Evolutionary conservation across 2,113 vertebrate genomes (phyloP), one percentile per base, ranked within the genome.

Genomic region (Microtus richardsoni): DNA sequence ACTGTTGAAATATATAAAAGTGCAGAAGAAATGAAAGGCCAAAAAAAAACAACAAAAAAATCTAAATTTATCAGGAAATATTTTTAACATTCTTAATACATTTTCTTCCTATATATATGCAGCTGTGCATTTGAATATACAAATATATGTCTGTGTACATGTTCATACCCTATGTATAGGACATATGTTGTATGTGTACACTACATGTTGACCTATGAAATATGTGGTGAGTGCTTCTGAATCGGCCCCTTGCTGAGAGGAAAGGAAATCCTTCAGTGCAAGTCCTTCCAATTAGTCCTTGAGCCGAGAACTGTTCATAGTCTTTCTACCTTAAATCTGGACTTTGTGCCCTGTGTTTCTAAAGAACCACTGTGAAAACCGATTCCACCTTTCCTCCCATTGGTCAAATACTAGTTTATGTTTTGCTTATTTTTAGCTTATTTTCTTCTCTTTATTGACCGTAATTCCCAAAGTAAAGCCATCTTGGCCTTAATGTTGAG

Each of bases 351-450:
- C 39, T 62, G 28, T 30, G 47, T 88, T 91, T 91, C 52, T 24
- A 73, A 33, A 58, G 58, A 58, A 58, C 19, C 58, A 58, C 19
- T 58, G 58, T 58, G 58, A 58, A 58, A 58, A 58, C 58, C 70
- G 77, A 88, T 19, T 52, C 88, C 2, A 66, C 9, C 6, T n/a
- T 39, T 78, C n/a, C 28, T 73, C 16, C 89, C 30, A 79, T 52
- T 80, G 77, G 19, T 88, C 49, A 95, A 88, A 52, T 86, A 84
- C 10, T 84, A 89, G 77, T 93, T 77, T 86, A 71, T 71, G 21
- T 73, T 89, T 75, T 90, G 17, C 19, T 91, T 70, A 84, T 89
- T 93, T 16, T 91, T 86, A 83, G 58, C 84, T 91, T 82, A 91
- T 79, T 95, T 78, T 82, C 49, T 86, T 92, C 74, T 85, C 30